Evolutionary conservation across 2,113 vertebrate genomes (phyloP), one percentile per base, ranked within the genome.

Genomic region (Percopsis transmontana): DNA sequence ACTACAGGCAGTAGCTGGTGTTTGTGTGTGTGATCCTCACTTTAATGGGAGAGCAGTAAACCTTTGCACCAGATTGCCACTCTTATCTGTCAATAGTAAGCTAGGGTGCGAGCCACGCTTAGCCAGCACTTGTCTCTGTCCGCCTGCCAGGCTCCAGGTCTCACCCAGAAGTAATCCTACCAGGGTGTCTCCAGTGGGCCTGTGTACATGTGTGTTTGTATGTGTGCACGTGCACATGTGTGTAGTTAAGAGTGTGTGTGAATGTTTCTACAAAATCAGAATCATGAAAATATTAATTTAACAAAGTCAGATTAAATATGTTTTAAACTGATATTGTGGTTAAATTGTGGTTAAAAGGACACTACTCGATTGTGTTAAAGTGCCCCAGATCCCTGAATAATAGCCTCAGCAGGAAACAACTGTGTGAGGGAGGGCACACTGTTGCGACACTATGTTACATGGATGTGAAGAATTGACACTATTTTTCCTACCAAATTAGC

Each of bases 21-120:
- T 7, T 4, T 33, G 27, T 33, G 27, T 60, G 64, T 70, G 54
- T 71, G 77, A 72, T 80, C 59, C 58, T 66, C 53, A 59, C 70
- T 72, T 63, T 60, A 69, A 51, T 62, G 77, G 70, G 62, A 64
- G 66, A 63, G 74, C 79, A 65, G 59, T 83, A 80, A 86, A 89
- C 52, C 72, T 72, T 64, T 61, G 66, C 74, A 69, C 79, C 80
- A 83, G 56, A 18, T 41, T 11, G 41, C 60, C 80, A 75, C 77
- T 77, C 66, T 81, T 81, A 76, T 84, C 79, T 86, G 77, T 80
- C 78, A 80, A 70, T 73, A 56, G 66, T 82, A 86, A 78, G 72
- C 61, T 70, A 27, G 62, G 53, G 63, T 76, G 13, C 70, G 73
- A 81, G 66, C 68, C 70, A 60, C 76, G 59, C 79, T 82, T 81